phyloP scores from a whole-genome alignment of 2,888 invertebrate species.

The Coelopa pilipes region DNA sequence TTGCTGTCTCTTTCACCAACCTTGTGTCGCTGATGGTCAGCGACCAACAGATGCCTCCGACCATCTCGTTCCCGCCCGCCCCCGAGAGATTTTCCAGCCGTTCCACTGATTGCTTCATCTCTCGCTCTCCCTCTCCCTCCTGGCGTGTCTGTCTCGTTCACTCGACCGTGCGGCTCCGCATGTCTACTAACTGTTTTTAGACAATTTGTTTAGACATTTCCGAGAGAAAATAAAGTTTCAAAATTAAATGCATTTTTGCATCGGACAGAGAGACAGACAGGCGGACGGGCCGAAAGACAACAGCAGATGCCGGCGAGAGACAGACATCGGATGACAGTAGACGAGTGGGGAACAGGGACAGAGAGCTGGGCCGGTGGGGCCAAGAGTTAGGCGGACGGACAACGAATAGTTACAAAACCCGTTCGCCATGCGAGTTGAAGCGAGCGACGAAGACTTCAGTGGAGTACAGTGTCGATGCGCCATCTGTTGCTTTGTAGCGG shows the following conservation, averaged over 20 bases:
- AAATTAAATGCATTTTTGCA: slow-evolving; percentile 21
- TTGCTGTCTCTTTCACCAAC: too few species aligned
- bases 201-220: slow-evolving; percentile 17
- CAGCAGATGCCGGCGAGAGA: not conserved
- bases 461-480: not conserved
- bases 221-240: not conserved
- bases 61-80: too few species aligned
- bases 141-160: not conserved
- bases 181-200: too few species aligned
- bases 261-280: slow-evolving; percentile 9
- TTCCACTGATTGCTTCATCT: not conserved
- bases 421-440: not conserved
- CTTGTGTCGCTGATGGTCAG: too few species aligned
- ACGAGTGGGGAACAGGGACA: not conserved
- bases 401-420: not conserved
- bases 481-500: not conserved
- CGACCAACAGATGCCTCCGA: too few species aligned
- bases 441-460: too few species aligned
- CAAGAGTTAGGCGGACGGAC: not conserved
- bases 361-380: not conserved
- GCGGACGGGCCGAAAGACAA: too few species aligned
- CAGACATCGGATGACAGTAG: not conserved
- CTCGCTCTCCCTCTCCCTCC: not conserved
- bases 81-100: too few species aligned
- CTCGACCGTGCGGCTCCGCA: too few species aligned